A percentile compares a stretch with the other conserved stretches of the same genome.
Evolutionary conservation across 2,113 vertebrate species (phyloP).

Genomic region (Dasypus novemcinctus): DNA sequence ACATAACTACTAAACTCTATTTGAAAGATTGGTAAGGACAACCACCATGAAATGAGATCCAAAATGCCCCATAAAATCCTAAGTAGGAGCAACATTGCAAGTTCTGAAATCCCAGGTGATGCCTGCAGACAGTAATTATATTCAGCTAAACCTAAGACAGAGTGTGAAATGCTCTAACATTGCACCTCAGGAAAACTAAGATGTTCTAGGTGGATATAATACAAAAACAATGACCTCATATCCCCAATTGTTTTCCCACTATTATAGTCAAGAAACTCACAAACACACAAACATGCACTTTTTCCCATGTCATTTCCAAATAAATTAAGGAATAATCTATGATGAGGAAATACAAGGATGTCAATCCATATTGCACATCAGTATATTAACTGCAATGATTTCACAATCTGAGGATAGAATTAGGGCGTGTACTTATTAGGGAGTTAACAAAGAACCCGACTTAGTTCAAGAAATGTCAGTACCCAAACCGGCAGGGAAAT

Average conservation of each 20-base stretch:
- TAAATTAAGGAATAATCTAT: background rate
- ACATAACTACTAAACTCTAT: background rate
- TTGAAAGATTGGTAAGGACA: background rate
- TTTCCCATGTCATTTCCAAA: background rate
- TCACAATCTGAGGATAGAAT: background rate
- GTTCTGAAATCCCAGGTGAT: background rate
- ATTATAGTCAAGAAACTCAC: background rate
- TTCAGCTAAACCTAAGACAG: slow-evolving; percentile 8
- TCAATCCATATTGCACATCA: background rate
- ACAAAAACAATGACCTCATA: background rate
- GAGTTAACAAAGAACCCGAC: background rate
- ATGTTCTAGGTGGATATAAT: background rate
- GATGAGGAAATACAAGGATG: background rate
- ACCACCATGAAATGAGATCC: background rate
- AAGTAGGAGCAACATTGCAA: background rate
- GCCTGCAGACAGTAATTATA: background rate
- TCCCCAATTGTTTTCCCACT: background rate
- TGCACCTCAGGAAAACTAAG: slow-evolving; percentile 2
- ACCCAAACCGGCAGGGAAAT: background rate
- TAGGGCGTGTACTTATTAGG: background rate
- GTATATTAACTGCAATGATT: background rate
- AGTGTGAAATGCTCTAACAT: background rate
- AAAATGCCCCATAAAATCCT: background rate
- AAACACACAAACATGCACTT: slow-evolving; percentile 23
- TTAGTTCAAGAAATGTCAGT: background rate